Base-by-base conservation (phyloP, 2,797 vertebrate genomes). In the Emydoidea blandingii region DNA sequence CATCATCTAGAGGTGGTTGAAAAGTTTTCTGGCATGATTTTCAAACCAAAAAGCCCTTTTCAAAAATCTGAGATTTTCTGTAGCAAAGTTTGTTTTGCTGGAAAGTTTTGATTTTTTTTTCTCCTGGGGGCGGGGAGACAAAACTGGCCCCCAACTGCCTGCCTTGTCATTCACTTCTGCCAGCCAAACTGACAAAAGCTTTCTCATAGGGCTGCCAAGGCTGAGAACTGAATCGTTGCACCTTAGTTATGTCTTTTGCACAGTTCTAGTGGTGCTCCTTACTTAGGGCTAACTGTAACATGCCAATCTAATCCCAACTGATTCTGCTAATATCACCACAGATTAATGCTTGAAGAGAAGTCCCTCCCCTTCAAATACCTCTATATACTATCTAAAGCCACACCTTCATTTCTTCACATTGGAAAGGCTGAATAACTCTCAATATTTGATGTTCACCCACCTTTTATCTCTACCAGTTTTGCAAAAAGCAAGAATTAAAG, bases 401-500 rank as follows among this genome's bases (percentile, higher is more conserved):
- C 47, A 15, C n/a, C 18, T 68, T 68, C 8, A 37, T 37, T 68
- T 68, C 65, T 68, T 68, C 65, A 68, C 18, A 0, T 37, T 68
- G 65, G n/a, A 68, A n/a, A 54, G 52, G 18, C 34, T 68, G n/a
- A 68, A 37, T 37, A 37, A 21, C n/a, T 37, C n/a, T 68, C 65
- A 37, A 18, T 68, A 68, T 19, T 68, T 11, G 34, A 21, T 68
- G 19, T 68, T 21, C n/a, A 10, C 65, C 16, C 65, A 68, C 19
- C 34, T 37, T 68, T 68, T 68, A 68, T 21, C 65, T 68, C 18
- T 81, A 74, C 54, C 50, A 44, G 12, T 57, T 54, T 11, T 15
- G 37, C 47, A 62, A 86, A 68, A 81, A 62, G 59, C 76, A 87
- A 79, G 62, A 37, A 57, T 91, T 41, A 44, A 34, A 83, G 81